phyloP scores from a whole-genome alignment of 2,888 invertebrate genomes.

The Anoncus sp. region DNA sequence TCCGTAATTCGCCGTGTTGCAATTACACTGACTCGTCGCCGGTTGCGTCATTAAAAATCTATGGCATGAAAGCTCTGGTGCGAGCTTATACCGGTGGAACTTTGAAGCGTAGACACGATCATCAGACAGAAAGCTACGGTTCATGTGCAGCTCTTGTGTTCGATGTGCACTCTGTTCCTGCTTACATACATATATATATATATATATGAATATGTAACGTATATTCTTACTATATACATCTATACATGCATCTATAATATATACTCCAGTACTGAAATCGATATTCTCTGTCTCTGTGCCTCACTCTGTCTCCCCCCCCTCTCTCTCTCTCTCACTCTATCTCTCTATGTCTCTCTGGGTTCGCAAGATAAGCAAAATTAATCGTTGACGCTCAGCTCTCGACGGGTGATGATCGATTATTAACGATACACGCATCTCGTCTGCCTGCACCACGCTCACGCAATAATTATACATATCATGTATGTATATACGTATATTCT shows the following conservation, averaged over 20 bases:
- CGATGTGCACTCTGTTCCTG: no score
- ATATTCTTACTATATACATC: not conserved
- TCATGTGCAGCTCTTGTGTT: no score
- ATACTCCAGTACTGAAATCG: not conserved
- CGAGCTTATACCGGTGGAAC: no score
- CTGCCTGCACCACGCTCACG: constrained; percentile 5
- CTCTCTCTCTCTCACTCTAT: not conserved
- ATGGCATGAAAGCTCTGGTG: not conserved
- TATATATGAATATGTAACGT: not conserved
- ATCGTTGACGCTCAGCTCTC: constrained; percentile 40
- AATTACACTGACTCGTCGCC: constrained; percentile 47
- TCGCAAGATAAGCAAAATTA: constrained; percentile 55
- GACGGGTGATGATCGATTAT: constrained; percentile 57
- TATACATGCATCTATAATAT: not conserved
- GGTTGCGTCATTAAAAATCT: constrained; percentile 40
- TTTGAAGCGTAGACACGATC: no score
- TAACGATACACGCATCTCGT: constrained; percentile 34
- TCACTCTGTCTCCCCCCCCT: not conserved
- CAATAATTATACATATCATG: constrained; percentile 10
- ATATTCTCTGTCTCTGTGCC: not conserved
- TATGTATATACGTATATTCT: not conserved
- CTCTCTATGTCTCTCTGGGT: not conserved
- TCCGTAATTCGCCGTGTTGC: constrained; percentile 42
- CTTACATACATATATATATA: not conserved
- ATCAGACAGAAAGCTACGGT: not conserved